Base-by-base conservation (phyloP, 2,888 invertebrate species). In the Deladenus siricidicola region DNA sequence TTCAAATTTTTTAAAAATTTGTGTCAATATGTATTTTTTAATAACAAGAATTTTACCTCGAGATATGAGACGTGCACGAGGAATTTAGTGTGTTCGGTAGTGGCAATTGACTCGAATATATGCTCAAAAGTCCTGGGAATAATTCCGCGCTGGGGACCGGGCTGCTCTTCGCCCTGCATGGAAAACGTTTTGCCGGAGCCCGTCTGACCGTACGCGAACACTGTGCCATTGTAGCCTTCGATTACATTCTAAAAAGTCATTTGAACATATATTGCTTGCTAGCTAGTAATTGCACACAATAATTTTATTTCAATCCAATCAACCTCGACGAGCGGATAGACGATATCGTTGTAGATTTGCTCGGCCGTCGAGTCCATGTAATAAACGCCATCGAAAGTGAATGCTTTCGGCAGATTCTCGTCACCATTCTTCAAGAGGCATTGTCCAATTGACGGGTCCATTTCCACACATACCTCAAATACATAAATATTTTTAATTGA, bases 181-280 rank as follows among this genome's bases (percentile, higher is more conserved):
- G 89, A 88, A 79, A 87, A 89, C 0, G 89, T 89, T 80, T 90
- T 91, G 29, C 62, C 58, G 30, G 89, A 89, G 0, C 90, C 90
- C 0, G 90, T 90, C 81, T 90, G 90, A 0, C 90, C 90, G 78
- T 91, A 91, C 0, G 90, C 90, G 80, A 91, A 90, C 56, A 91
- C 89, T 0, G 90, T 90, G 21, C 89, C 88, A 82, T 90, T 91
- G 83, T 90, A 90, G 0, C 90, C 90, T 77, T 90, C 90, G 58
- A 90, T 83, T 1, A 89, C 89, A 63, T 89, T 89, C 84, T 87
- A 80, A 19, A 75, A 19, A 28, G 10, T 6, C 2, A 23, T 56
- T 28, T n/a, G n/a, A n/a, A n/a, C n/a, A n/a, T n/a, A n/a, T n/a
- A n/a, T n/a, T n/a, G n/a, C n/a, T n/a, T 47, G 21, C 8, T 19